phyloP scores from a whole-genome alignment of 1,140 invertebrate genomes.

The Lineus longissimus region DNA sequence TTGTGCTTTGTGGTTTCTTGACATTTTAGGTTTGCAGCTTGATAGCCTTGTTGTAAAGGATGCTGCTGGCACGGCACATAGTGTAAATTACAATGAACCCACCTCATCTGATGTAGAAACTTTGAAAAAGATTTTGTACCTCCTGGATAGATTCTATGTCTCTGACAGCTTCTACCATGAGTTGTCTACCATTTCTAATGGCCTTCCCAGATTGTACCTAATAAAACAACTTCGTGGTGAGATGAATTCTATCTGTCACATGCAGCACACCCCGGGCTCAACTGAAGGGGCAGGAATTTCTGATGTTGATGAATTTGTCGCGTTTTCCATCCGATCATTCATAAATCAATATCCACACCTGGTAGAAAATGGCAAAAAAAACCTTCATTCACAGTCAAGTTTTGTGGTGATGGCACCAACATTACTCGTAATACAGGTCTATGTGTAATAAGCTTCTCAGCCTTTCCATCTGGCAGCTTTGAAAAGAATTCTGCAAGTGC shows the following conservation, averaged over 20 bases:
- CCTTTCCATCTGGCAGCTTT: no score
- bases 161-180: conserved; percentile 7
- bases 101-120: background rate
- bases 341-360: background rate
- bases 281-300: background rate
- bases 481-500: no score
- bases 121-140: background rate
- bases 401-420: conserved; percentile 6
- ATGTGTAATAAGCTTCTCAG: background rate
- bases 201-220: background rate
- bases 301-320: background rate
- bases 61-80: background rate
- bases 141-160: background rate
- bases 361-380: background rate
- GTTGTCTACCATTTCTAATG: background rate
- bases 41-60: background rate
- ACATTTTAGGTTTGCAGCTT: background rate
- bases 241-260: background rate
- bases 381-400: background rate
- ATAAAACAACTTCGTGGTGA: background rate
- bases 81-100: background rate
- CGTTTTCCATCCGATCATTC: background rate
- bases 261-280: background rate
- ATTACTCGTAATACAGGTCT: background rate
- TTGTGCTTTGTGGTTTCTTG: conserved; percentile 5